phyloP scores from a whole-genome alignment of 2,888 invertebrate genomes.

The Hartigia nigra region DNA sequence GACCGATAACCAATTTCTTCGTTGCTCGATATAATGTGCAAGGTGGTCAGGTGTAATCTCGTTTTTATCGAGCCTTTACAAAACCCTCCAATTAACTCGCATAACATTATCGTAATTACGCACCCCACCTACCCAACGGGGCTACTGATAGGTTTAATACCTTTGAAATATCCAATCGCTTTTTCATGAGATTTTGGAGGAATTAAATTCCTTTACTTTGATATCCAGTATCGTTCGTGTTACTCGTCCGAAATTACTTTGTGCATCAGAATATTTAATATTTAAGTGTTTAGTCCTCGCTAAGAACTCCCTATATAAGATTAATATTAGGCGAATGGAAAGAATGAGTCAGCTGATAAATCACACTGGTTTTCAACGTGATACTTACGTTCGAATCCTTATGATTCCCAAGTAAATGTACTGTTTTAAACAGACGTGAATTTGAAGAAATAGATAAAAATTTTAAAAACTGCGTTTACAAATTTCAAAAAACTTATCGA shows the following conservation, averaged over 20 bases:
- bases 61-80: conserved; percentile 52
- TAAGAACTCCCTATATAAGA: neutral
- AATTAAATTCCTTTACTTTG: conserved; percentile 6
- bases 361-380: neutral
- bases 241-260: neutral
- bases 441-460: neutral
- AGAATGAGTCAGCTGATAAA: neutral
- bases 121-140: conserved; percentile 37
- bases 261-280: neutral
- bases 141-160: conserved; percentile 50
- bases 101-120: conserved; percentile 61
- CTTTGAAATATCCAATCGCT: conserved; percentile 43
- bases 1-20: conserved; percentile 52
- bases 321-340: neutral
- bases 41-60: conserved; percentile 47
- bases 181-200: conserved; percentile 23
- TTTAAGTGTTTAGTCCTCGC: neutral
- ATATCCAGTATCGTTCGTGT: neutral
- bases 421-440: neutral
- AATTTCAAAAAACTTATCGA: neutral
- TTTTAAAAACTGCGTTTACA: neutral
- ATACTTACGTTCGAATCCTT: neutral
- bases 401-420: neutral
- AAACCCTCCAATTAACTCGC: conserved; percentile 59
- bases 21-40: conserved; percentile 40